Base-by-base conservation (phyloP, 2,797 vertebrate species). In the Schizopygopsis pylzovi region DNA sequence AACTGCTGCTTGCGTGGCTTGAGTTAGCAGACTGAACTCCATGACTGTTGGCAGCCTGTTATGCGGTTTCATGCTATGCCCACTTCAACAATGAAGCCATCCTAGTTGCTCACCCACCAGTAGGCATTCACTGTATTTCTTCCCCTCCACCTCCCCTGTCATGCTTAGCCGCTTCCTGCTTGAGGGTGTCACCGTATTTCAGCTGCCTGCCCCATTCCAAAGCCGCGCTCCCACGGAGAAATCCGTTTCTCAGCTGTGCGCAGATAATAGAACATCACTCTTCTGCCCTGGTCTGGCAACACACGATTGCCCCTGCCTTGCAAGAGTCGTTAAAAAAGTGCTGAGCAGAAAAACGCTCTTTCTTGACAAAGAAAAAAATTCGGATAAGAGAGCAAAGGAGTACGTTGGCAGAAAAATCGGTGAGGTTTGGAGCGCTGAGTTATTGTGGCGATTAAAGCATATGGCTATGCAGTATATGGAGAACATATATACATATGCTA, bases 201-300 rank as follows among this genome's bases (percentile, higher is more conserved):
- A 90, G 49, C 25, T 79, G 85, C 52, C 73, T 71, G 73, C 45
- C 86, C 49, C n/a, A 28, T 77, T 83, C 76, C 47, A 56, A 78
- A 85, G 83, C 37, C 0, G 43, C 0, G 73, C 72, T 71, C 73
- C 79, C 79, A 77, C 37, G 1, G 72, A 87, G 67, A 88, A 86
- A 85, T 85, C 88, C 43, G 63, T 82, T 89, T 84, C 13, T 72
- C 87, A 90, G 89, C 79, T 85, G 82, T 79, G 49, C 28, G 83
- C 86, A 87, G 89, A 91, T 84, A 88, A 84, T 79, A 65, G 88
- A 82, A 84, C 85, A 89, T 90, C 84, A 88, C 84, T 89, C 87
- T 89, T 89, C 79, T 70, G 88, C 83, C 86, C 70, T 70, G 82
- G 87, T 81, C 82, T 59, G 81, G 83, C 70, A 71, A 77, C 59